Conservation (phyloP, 2,888 invertebrate species). For the Drosophila histrio region DNA sequence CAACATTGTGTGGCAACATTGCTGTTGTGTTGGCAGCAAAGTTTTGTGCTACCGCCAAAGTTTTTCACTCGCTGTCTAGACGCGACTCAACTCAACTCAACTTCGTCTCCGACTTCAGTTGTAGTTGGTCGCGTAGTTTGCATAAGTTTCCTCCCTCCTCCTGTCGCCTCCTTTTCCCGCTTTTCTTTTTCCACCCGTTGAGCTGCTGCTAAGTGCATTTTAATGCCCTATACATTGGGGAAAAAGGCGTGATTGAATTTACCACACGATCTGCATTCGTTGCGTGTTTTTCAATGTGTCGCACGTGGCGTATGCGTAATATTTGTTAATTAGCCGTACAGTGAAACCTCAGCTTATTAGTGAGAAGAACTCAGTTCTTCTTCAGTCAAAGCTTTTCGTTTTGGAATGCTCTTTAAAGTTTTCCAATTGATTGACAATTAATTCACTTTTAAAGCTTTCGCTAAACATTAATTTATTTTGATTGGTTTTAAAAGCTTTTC, state of each 20-base stretch:
- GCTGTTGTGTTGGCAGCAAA: constrained; percentile 31
- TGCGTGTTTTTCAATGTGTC: constrained; percentile 28
- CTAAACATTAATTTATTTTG: background rate
- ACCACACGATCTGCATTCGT: constrained; percentile 6
- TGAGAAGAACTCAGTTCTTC: too few relatives aligned
- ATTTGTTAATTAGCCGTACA: constrained; percentile 6
- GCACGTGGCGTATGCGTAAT: constrained; percentile 58
- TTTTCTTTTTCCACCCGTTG: background rate
- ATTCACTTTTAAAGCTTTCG: background rate
- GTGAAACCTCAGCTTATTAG: background rate
- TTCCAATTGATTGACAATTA: too few relatives aligned
- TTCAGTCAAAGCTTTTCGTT: background rate
- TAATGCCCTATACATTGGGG: constrained; percentile 57
- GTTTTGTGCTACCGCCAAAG: constrained; percentile 62
- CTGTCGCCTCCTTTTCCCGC: background rate
- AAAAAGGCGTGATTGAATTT: constrained; percentile 50
- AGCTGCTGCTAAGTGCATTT: constrained; percentile 68
- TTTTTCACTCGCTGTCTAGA: constrained; percentile 70
- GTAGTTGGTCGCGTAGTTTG: constrained; percentile 76
- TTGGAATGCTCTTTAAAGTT: background rate
- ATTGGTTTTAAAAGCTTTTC: too few relatives aligned
- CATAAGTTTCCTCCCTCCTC: constrained; percentile 59
- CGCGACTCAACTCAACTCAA: constrained; percentile 22
- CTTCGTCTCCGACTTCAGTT: constrained; percentile 46
- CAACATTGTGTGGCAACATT: constrained; percentile 26